phyloP scores from a whole-genome alignment of 2,888 invertebrate species.

The Ecdyonurus torrentis region DNA sequence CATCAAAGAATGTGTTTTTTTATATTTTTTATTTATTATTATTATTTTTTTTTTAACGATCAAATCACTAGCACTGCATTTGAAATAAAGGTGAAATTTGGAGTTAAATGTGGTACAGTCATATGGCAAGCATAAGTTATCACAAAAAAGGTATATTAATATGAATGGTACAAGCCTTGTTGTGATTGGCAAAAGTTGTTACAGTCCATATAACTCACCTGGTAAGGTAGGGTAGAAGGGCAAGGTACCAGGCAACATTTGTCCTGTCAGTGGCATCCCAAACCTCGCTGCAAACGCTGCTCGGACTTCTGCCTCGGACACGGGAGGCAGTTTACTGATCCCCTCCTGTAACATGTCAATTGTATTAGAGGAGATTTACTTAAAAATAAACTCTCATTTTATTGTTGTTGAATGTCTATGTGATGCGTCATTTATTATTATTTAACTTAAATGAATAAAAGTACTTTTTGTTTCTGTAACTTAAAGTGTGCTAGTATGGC shows the following conservation, averaged over 20 bases:
- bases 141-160: neutral
- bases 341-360: conserved; percentile 23
- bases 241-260: conserved; percentile 46
- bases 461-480: too few relatives aligned
- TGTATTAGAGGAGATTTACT: conserved; percentile 1
- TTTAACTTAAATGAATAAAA: too few relatives aligned
- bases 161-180: too few relatives aligned
- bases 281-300: conserved; percentile 48
- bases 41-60: too few relatives aligned
- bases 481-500: too few relatives aligned
- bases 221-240: conserved; percentile 55
- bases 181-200: neutral
- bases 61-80: too few relatives aligned
- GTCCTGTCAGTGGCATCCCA: conserved; percentile 46
- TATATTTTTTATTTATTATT: too few relatives aligned
- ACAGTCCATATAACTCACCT: conserved; percentile 19
- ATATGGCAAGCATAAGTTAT: neutral
- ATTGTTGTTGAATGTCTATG: neutral
- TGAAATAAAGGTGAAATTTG: too few relatives aligned
- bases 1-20: too few relatives aligned
- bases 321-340: conserved; percentile 35
- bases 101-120: too few relatives aligned
- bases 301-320: conserved; percentile 64
- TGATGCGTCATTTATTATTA: too few relatives aligned
- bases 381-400: neutral